A percentile compares a stretch with the other conserved stretches of the same genome.
Conservation (phyloP, 2,888 invertebrate genomes). For the Machimus rusticus region DNA sequence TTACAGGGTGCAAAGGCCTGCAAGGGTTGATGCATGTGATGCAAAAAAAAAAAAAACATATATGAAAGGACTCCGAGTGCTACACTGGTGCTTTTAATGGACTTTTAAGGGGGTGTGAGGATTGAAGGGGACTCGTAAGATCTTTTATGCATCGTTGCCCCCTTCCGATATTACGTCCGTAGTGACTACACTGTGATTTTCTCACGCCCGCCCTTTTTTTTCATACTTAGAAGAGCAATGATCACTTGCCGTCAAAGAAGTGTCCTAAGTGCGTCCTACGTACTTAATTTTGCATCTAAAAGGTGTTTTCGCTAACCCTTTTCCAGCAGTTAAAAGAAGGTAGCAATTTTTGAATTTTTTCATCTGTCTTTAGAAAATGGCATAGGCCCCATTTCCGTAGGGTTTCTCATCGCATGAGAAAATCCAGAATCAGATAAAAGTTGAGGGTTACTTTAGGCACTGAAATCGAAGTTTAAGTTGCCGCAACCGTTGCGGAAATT, state of each 20-base stretch:
- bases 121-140: background rate
- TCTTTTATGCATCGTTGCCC: conserved; percentile 24
- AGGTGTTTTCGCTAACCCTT: background rate
- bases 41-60: background rate
- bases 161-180: background rate
- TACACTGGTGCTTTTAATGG: conserved; percentile 23
- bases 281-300: background rate
- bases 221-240: background rate
- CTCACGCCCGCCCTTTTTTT: background rate
- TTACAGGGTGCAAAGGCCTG: background rate
- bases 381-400: background rate
- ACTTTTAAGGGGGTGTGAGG: background rate
- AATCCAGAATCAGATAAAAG: background rate
- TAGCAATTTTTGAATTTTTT: background rate
- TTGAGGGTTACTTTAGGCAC: background rate
- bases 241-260: background rate
- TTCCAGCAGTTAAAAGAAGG: background rate
- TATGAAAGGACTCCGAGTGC: background rate
- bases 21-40: background rate
- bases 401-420: background rate
- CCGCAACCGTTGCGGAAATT: background rate
- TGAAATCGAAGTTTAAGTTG: background rate
- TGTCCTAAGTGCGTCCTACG: background rate
- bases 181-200: background rate
- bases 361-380: background rate